Base-by-base conservation (phyloP, 2,888 invertebrate species). In the Lepidonotus clava region DNA sequence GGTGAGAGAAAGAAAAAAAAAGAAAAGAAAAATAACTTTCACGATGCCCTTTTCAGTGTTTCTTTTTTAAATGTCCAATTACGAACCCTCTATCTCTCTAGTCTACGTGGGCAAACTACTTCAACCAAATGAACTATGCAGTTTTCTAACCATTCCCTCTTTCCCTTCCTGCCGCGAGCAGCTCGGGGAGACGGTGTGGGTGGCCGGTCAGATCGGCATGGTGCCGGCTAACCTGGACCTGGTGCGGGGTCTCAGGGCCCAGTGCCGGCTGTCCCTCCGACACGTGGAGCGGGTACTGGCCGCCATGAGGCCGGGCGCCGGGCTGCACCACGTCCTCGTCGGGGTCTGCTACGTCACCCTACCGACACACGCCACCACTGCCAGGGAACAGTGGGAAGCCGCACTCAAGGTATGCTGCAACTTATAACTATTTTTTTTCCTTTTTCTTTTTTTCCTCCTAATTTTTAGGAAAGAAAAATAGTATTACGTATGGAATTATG, bases 201-300 rank as follows among this genome's bases (percentile, higher is more conserved):
- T 98, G 83, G 97, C 98, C 90, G 98, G 98, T 0, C 98, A 98
- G 95, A 98, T 98, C 90, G 98, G 97, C 21, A 95, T 98, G 90
- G 96, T 98, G 89, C 98, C 97, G 87, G 97, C 97, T 40, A 96
- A 96, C 90, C 96, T 97, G 96, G 95, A 95, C 90, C 94, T 97
- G 91, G 95, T 97, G 51, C 95, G 95, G 85, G 97, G 97, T 87
- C 97, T 97, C 87, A 96, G 96, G 90, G 95, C 96, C 53, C 97
- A 98, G 95, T 97, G 97, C 92, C 96, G 96, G 89, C 95, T 98
- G 36, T 96, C 98, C 0, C 95, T 98, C 89, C 95, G 97, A 18
- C 98, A 98, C 93, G 96, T 98, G 85, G 96, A 96, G 90, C 96
- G 98, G 87, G 96, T 98, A 90, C 96, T 98, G 85, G 96, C 96